Evolutionary conservation across 2,888 invertebrate species (phyloP), one percentile per base, ranked within the genome.

Genomic region (Strigamia maritima): DNA sequence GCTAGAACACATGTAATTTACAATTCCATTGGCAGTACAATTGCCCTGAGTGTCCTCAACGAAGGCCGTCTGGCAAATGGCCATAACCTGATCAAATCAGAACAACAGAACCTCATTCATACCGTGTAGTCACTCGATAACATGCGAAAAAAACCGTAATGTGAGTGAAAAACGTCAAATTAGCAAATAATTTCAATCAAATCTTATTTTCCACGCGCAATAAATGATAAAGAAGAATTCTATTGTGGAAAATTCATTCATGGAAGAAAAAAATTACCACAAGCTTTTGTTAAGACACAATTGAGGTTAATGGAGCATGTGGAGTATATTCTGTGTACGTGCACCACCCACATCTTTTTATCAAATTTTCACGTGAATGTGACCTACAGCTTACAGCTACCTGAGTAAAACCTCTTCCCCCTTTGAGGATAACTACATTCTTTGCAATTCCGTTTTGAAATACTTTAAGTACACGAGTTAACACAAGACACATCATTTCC

Each of bases 21-120:
- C n/a, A 54, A 54, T 54, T 7, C 19, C 54, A n/a, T 54, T 54
- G 54, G 54, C 54, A 44, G 44, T 44, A 44, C 44, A 54, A 54
- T 54, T 54, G 54, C 54, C 54, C 54, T n/a, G 54, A 54, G 54
- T 54, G 54, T 54, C 54, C 54, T 54, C 54, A 54, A 54, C 54
- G 54, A 54, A 54, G 54, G 54, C 54, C 54, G 54, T 54, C 54
- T 54, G 54, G 54, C 54, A 54, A 54, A 19, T 54, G 54, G 22
- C 54, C 54, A 54, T 54, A 54, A 54, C 54, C 54, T 10, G n/a
- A 54, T 54, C 54, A 19, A 54, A 54, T 19, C n/a, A 2, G 54
- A 54, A n/a, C 54, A 54, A 19, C 44, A 16, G 19, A 54, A 2
- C 54, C 6, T 54, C 16, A 16, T 54, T 54, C 54, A 54, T 54